A percentile compares a stretch with the other conserved stretches of the same genome.
These are phyloP conservation scores for Sebastes hubbsi DNA, from an alignment of 2,797 vertebrate species.

Conservation along the genomic window DNA sequence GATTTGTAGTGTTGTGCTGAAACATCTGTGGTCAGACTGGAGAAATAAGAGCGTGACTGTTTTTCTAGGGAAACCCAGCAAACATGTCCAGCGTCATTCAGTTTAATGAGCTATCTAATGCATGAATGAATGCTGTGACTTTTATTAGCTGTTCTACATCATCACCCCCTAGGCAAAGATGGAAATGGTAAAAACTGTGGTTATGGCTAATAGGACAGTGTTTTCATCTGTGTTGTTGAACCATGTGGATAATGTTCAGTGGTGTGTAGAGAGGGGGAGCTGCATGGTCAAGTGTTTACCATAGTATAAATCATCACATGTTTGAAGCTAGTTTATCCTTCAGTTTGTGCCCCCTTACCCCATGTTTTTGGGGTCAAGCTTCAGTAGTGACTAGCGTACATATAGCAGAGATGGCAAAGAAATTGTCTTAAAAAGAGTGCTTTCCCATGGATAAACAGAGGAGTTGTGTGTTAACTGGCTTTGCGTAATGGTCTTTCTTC, in stretches of 20 bases:
- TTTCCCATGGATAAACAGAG: not conserved
- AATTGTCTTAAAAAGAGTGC: not conserved
- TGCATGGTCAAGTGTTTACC: not conserved
- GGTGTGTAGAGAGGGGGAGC: conserved; percentile 19
- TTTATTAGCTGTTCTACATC: conserved; percentile 49
- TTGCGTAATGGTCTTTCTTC: not conserved
- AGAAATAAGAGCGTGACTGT: conserved; percentile 21
- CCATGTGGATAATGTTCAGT: conserved; percentile 40
- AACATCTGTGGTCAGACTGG: not conserved
- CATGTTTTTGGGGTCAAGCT: not conserved
- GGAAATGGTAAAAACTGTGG: conserved; percentile 19
- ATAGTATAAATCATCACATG: not conserved
- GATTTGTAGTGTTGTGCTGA: not conserved
- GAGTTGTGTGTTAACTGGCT: not conserved
- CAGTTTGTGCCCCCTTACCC: not conserved
- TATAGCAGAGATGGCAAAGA: not conserved
- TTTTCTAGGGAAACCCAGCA: conserved; percentile 38
- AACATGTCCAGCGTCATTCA: conserved; percentile 17
- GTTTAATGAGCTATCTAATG: conserved; percentile 32
- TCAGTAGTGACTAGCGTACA: not conserved
- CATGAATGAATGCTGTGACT: conserved; percentile 25
- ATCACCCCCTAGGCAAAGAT: conserved; percentile 15
- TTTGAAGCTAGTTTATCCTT: not conserved
- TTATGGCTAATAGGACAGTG: conserved; percentile 34
- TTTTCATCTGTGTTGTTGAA: conserved; percentile 40